These are phyloP conservation scores for Tragulus kanchil DNA, from an alignment of 2,113 vertebrate species.

Conservation along the genomic window DNA sequence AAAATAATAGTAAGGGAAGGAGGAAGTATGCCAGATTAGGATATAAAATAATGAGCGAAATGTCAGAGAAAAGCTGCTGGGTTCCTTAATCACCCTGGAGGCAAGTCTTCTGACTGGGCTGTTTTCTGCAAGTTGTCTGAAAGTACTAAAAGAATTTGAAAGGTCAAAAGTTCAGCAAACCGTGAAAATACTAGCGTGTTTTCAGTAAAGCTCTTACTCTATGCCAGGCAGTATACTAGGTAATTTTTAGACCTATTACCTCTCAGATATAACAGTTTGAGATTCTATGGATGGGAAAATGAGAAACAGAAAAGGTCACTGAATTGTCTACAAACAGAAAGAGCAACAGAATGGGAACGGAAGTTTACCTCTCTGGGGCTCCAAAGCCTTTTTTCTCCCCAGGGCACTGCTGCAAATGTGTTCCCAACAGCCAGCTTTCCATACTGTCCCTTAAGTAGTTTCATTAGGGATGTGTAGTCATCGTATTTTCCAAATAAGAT, in stretches of 20 bases:
- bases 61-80: neutral
- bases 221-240: neutral
- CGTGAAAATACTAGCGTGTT: neutral
- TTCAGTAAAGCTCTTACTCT: neutral
- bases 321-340: neutral
- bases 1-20: neutral
- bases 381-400: neutral
- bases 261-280: neutral
- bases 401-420: neutral
- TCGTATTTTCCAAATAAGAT: slow-evolving; percentile 27
- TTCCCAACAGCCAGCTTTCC: neutral
- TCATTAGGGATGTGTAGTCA: neutral
- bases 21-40: neutral
- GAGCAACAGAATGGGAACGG: neutral
- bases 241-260: neutral
- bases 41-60: neutral
- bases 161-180: neutral
- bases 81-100: neutral
- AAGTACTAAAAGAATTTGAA: neutral
- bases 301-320: neutral
- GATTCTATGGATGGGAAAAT: neutral
- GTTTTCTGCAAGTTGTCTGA: neutral
- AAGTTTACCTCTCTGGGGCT: neutral
- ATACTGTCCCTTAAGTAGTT: neutral
- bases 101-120: neutral